Percentiles rank a stretch among this genome's conserved stretches.
Evolutionary conservation across 1,140 invertebrate species (phyloP).

Genomic region (Drosophila bifasciata): DNA sequence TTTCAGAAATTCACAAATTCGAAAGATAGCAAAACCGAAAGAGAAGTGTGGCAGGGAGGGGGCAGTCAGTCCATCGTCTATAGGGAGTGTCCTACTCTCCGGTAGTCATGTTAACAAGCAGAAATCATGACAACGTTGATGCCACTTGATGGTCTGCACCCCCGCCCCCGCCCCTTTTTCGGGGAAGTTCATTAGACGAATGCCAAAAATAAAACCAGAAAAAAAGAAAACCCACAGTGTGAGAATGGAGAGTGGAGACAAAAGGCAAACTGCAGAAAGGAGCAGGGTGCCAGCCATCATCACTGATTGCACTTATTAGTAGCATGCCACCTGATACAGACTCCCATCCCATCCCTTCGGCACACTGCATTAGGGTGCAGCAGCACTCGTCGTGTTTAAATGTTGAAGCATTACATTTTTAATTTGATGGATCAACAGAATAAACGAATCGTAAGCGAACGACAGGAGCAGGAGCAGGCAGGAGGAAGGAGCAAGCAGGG

Average conservation of each 20-base stretch:
- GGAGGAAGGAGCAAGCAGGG: too few species aligned
- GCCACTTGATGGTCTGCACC: slow-evolving; percentile 73
- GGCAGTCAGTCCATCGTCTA: too few species aligned
- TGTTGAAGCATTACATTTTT: slow-evolving; percentile 82
- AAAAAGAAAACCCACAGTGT: slow-evolving; percentile 29
- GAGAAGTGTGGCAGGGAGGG: too few species aligned
- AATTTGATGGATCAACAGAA: slow-evolving; percentile 83
- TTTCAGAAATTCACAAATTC: slow-evolving; percentile 80
- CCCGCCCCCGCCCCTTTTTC: slow-evolving; percentile 1
- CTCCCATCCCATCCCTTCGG: neutral
- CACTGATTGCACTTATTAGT: slow-evolving; percentile 80
- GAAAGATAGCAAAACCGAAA: slow-evolving; percentile 71
- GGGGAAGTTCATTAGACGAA: slow-evolving; percentile 73
- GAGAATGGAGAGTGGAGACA: slow-evolving; percentile 34
- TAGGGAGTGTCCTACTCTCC: slow-evolving; percentile 46
- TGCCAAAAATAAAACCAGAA: slow-evolving; percentile 61
- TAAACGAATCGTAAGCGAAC: slow-evolving; percentile 81
- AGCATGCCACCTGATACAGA: slow-evolving; percentile 36
- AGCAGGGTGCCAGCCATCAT: slow-evolving; percentile 13
- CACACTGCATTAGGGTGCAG: slow-evolving; percentile 40
- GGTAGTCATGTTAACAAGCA: slow-evolving; percentile 80
- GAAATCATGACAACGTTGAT: slow-evolving; percentile 81
- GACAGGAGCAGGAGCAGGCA: slow-evolving; percentile 3
- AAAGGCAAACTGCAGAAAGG: slow-evolving; percentile 50
- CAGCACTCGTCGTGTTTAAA: slow-evolving; percentile 53